A percentile compares a stretch with the other conserved stretches of the same genome.
Evolutionary conservation across 2,797 vertebrate species (phyloP).

Genomic region (Falco columbarius): DNA sequence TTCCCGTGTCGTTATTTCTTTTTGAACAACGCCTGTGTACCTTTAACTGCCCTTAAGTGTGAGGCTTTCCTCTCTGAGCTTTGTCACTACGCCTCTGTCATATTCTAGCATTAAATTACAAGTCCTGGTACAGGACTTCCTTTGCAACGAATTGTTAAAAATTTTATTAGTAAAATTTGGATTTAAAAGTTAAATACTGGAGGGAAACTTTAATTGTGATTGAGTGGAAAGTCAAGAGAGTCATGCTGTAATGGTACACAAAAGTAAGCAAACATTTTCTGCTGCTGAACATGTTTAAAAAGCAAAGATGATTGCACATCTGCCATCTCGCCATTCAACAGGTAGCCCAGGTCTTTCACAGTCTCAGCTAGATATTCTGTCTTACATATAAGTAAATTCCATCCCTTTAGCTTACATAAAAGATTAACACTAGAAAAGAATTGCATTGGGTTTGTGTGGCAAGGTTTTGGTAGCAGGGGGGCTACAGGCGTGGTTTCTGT

Average conservation of each 20-base stretch:
- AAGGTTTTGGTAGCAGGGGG: neutral
- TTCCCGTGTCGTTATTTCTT: neutral
- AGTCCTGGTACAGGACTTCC: neutral
- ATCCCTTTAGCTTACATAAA: neutral
- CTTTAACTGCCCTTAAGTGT: neutral
- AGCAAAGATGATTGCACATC: neutral
- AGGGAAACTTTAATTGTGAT: neutral
- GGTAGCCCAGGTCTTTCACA: neutral
- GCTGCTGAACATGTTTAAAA: neutral
- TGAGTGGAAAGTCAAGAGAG: neutral
- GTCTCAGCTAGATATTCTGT: neutral
- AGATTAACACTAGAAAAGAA: neutral
- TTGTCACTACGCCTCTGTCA: neutral
- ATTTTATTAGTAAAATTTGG: neutral
- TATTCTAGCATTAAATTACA: neutral
- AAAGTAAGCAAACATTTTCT: neutral
- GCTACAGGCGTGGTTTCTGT: neutral
- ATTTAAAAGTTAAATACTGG: neutral
- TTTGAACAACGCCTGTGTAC: neutral
- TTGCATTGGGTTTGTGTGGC: neutral
- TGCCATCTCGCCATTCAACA: neutral
- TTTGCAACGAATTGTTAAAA: conserved; percentile 5
- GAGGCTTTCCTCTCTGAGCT: neutral
- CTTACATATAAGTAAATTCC: neutral
- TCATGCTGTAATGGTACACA: neutral